Percentiles rank a stretch among this genome's conserved stretches.
phyloP scores from a whole-genome alignment of 1,140 invertebrate genomes.

The Pogonomyrmex californicus region DNA sequence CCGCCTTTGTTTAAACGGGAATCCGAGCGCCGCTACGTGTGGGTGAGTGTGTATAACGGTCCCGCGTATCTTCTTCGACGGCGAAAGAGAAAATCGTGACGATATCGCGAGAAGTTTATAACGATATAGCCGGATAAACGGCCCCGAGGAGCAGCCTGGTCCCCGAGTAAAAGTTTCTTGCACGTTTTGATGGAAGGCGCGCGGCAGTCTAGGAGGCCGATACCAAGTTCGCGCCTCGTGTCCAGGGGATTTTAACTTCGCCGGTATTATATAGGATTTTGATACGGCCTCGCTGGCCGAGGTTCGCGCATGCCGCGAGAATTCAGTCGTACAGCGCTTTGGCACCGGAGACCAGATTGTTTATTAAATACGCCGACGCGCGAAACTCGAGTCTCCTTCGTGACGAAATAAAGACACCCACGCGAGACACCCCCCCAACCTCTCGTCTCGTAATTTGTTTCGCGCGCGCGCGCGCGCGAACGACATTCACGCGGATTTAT shows the following conservation, averaged over 20 bases:
- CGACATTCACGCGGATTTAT: constrained; percentile 41
- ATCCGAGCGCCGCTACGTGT: constrained; percentile 45
- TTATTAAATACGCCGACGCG: constrained; percentile 53
- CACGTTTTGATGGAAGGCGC: constrained; percentile 78
- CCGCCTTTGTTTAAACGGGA: constrained; percentile 71
- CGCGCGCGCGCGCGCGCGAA: too few species aligned
- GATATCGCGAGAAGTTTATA: constrained; percentile 73
- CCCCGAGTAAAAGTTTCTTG: constrained; percentile 75
- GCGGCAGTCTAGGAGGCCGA: constrained; percentile 73
- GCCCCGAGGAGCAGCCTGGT: constrained; percentile 49
- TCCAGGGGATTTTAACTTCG: constrained; percentile 79
- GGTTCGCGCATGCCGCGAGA: neutral
- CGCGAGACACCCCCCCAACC: neutral
- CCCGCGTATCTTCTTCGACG: constrained; percentile 43
- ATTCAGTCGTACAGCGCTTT: neutral
- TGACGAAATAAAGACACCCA: neutral
- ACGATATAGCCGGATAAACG: constrained; percentile 69
- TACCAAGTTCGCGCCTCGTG: constrained; percentile 79
- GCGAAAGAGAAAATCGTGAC: constrained; percentile 71
- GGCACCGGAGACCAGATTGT: constrained; percentile 12
- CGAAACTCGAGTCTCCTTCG: neutral
- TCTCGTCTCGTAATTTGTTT: neutral
- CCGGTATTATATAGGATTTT: constrained; percentile 73
- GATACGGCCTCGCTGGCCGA: neutral
- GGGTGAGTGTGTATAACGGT: constrained; percentile 50